Evolutionary conservation across 2,113 vertebrate genomes (phyloP).

Genomic region (Spea bombifrons): DNA sequence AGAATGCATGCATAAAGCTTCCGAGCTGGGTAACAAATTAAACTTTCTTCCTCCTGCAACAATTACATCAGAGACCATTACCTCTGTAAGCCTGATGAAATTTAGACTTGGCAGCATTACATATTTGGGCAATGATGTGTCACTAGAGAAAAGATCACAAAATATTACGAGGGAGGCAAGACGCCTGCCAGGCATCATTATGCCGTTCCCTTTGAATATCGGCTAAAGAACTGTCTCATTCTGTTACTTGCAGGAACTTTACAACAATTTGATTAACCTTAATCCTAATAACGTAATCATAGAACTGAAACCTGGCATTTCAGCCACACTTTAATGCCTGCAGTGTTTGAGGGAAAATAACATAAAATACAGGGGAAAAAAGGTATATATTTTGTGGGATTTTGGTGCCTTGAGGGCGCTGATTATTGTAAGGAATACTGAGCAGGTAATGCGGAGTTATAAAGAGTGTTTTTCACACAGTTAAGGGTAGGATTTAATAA

Average conservation of each 20-base stretch:
- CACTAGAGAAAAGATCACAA: conserved; percentile 47
- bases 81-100: conserved; percentile 32
- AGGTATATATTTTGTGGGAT: too few species aligned
- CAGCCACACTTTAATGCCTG: too few species aligned
- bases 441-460: too few species aligned
- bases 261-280: conserved; percentile 50
- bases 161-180: conserved; percentile 47
- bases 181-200: conserved; percentile 53
- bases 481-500: too few species aligned
- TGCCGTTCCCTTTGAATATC: conserved; percentile 44
- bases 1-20: not conserved
- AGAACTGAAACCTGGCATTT: not conserved
- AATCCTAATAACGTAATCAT: conserved; percentile 14
- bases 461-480: too few species aligned
- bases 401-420: too few species aligned
- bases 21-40: not conserved
- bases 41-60: not conserved
- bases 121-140: conserved; percentile 50
- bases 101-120: conserved; percentile 25
- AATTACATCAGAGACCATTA: conserved; percentile 37
- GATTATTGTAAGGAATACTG: too few species aligned
- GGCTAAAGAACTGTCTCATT: conserved; percentile 39
- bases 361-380: too few species aligned
- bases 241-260: conserved; percentile 43
- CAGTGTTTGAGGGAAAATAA: too few species aligned